Base-by-base conservation (phyloP, 2,888 invertebrate species). In the Drosophila neutralis region DNA sequence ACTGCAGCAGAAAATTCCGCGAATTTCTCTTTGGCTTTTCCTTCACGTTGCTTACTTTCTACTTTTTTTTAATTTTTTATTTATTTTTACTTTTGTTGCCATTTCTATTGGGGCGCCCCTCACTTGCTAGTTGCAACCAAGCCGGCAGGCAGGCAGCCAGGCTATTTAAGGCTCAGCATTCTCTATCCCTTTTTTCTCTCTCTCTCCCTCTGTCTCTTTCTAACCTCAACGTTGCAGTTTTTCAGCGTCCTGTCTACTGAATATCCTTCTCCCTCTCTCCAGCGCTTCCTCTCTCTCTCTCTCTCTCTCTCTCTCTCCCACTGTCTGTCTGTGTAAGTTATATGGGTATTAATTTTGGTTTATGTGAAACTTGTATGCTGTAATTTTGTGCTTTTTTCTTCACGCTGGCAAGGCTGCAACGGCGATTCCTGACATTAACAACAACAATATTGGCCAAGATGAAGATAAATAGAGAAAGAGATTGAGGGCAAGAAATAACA, bases 271-370 rank as follows among this genome's bases (percentile, higher is more conserved):
- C 33, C 31, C 11, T 40, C 53, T 49, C 18, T 36, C 45, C 18
- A n/a, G 31, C 33, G 31, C 11, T 15, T 49, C 1, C 11, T 54
- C 49, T 24, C 21, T 6, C 27, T 29, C 27, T 2, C 35, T 24
- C 21, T 6, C 27, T 29, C 27, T 2, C 35, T n/a, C 45, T 8
- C 15, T 2, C 15, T 15, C 40, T 24, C 1, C 7, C 3, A 33
- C 5, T 51, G 18, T 27, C 21, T 53, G 3, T 69, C 69, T 75
- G 72, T 78, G 87, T 76, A 83, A 82, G 71, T 83, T 87, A 83
- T 87, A 87, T 69, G 81, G 83, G 86, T 86, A 88, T 85, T 85
- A 83, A 88, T 83, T 85, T 88, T 88, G 87, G 79, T 88, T 85
- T 85, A 85, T 85, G 81, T 83, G 81, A 87, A 88, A 81, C 87